phyloP scores from a whole-genome alignment of 2,888 invertebrate species.

The Cephalotes varians region DNA sequence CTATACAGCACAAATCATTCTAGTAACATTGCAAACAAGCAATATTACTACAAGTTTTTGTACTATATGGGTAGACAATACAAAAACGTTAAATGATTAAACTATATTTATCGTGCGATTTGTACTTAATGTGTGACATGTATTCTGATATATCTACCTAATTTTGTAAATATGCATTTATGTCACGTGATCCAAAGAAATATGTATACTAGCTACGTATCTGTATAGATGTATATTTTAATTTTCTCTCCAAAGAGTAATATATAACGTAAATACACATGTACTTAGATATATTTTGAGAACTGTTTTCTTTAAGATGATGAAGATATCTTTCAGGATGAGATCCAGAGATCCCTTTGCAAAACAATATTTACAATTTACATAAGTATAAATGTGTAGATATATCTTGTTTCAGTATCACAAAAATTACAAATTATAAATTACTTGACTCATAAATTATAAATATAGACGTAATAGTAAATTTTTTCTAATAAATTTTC shows the following conservation, averaged over 20 bases:
- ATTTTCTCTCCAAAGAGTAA: conserved; percentile 64
- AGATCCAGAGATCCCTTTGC: not conserved
- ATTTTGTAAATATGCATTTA: conserved; percentile 74
- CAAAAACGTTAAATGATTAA: not conserved
- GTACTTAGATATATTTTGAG: conserved; percentile 3
- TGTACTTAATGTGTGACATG: conserved; percentile 28
- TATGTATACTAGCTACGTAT: conserved; percentile 59
- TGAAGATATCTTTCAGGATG: not conserved
- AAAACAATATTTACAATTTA: not conserved
- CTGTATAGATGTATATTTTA: conserved; percentile 42
- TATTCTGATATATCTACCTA: not conserved
- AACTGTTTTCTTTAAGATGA: not conserved
- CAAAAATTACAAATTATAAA: not conserved
- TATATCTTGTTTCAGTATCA: not conserved
- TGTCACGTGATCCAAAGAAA: conserved; percentile 75
- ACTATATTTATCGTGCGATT: not conserved
- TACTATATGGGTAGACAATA: too few species aligned
- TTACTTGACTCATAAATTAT: conserved; percentile 4
- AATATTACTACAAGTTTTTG: too few species aligned
- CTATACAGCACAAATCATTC: too few species aligned
- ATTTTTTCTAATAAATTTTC: not conserved
- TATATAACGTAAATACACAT: conserved; percentile 38
- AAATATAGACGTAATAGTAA: not conserved
- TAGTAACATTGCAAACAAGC: too few species aligned
- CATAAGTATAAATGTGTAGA: not conserved